Conservation (phyloP, 2,797 vertebrate genomes). For the Arrhamphus sclerolepis region DNA sequence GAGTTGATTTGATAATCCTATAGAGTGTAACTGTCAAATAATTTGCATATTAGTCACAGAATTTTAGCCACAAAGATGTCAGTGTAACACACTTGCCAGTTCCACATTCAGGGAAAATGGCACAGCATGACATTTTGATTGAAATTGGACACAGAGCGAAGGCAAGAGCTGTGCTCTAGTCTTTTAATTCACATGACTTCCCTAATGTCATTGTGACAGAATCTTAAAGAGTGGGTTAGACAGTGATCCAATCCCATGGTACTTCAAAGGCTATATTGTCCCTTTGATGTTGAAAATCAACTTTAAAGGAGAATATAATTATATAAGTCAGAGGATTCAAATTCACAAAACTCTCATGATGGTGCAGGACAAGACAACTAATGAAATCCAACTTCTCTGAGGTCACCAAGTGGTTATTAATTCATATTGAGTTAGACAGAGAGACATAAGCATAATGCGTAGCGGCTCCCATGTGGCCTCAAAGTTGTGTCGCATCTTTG, state of each 20-base stretch:
- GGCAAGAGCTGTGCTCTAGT: slow-evolving; percentile 71
- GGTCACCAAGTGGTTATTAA: slow-evolving; percentile 49
- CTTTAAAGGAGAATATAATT: slow-evolving; percentile 82
- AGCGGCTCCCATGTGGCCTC: slow-evolving; percentile 30
- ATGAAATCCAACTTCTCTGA: slow-evolving; percentile 63
- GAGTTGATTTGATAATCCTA: slow-evolving; percentile 34
- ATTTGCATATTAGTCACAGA: slow-evolving; percentile 69
- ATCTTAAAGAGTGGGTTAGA: slow-evolving; percentile 80
- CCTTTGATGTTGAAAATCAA: slow-evolving; percentile 86
- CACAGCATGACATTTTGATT: slow-evolving; percentile 77
- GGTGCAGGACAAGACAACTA: slow-evolving; percentile 60
- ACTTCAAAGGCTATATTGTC: slow-evolving; percentile 85
- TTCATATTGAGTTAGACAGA: slow-evolving; percentile 39
- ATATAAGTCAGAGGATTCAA: slow-evolving; percentile 78
- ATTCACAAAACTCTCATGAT: slow-evolving; percentile 75
- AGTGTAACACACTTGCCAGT: slow-evolving; percentile 66
- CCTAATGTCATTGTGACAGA: slow-evolving; percentile 81
- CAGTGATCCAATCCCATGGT: slow-evolving; percentile 84
- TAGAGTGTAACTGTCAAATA: slow-evolving; percentile 66
- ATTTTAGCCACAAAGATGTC: slow-evolving; percentile 69
- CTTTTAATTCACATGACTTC: slow-evolving; percentile 81
- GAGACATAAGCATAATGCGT: slow-evolving; percentile 26
- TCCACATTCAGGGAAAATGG: slow-evolving; percentile 70
- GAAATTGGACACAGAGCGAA: slow-evolving; percentile 79
- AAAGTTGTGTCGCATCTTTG: slow-evolving; percentile 5